phyloP scores from a whole-genome alignment of 2,797 vertebrate species.

The Setipinna tenuifilis region DNA sequence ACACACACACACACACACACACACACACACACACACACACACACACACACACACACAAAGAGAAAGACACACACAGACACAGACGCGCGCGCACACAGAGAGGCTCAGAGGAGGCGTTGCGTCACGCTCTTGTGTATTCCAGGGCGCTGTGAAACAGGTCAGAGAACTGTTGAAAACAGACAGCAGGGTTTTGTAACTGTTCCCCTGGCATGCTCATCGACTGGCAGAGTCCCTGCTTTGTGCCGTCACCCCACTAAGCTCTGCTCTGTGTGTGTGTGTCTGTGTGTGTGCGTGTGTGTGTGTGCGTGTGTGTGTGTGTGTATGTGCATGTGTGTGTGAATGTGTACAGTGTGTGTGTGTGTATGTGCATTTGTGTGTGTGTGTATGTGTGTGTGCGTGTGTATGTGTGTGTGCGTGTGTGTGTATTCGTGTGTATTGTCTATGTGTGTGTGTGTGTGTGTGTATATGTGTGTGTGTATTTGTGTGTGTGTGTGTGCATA shows the following conservation, averaged over 20 bases:
- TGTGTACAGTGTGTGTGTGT: neutral
- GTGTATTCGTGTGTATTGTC: neutral
- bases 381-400: slow-evolving; percentile 13
- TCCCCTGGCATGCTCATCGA: slow-evolving; percentile 1
- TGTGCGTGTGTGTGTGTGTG: neutral
- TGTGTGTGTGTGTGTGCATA: no score
- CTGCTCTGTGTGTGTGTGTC: neutral
- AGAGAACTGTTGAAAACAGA: slow-evolving; percentile 25
- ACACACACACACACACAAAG: no score
- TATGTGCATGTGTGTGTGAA: neutral
- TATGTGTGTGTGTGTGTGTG: no score
- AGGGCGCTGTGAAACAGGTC: slow-evolving; percentile 15
- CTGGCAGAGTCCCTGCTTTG: neutral
- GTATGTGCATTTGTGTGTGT: neutral
- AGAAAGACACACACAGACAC: neutral
- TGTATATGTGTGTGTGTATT: no score
- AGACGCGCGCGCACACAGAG: neutral
- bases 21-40: no score
- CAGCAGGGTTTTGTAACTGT: slow-evolving; percentile 10
- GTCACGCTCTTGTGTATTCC: slow-evolving; percentile 1
- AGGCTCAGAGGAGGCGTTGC: neutral
- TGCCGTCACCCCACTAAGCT: neutral
- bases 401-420: slow-evolving; percentile 11
- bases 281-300: neutral
- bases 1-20: no score